Evolutionary conservation across 2,113 vertebrate genomes (phyloP).

Genomic region (Solenodon paradoxus): DNA sequence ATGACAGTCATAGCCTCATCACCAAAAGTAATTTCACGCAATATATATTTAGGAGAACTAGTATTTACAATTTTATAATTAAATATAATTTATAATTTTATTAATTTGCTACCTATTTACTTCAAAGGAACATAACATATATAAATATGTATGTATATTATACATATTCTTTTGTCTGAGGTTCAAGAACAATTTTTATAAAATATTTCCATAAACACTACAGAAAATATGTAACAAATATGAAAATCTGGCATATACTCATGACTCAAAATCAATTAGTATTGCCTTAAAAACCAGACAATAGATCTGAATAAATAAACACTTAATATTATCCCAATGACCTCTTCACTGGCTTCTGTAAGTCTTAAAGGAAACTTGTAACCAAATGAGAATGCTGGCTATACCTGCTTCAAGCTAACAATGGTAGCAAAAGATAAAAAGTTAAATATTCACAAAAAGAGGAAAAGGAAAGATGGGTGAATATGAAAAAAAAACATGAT

Average conservation of each 20-base stretch:
- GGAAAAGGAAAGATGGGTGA: background rate
- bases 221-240: background rate
- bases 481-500: background rate
- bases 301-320: slow-evolving; percentile 3
- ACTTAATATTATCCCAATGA: slow-evolving; percentile 15
- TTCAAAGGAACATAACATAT: background rate
- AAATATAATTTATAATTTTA: too few relatives aligned
- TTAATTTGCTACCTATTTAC: background rate
- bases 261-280: background rate
- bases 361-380: background rate
- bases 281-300: slow-evolving; percentile 29
- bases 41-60: background rate
- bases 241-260: background rate
- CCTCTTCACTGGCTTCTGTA: background rate
- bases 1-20: background rate
- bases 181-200: background rate
- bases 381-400: background rate
- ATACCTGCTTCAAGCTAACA: background rate
- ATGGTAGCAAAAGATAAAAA: background rate
- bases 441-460: background rate
- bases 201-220: background rate
- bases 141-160: background rate
- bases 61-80: background rate
- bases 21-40: slow-evolving; percentile 37
- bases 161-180: background rate